A percentile compares a stretch with the other conserved stretches of the same genome.
phyloP scores from a whole-genome alignment of 2,797 vertebrate species.

The Chelon auratus region DNA sequence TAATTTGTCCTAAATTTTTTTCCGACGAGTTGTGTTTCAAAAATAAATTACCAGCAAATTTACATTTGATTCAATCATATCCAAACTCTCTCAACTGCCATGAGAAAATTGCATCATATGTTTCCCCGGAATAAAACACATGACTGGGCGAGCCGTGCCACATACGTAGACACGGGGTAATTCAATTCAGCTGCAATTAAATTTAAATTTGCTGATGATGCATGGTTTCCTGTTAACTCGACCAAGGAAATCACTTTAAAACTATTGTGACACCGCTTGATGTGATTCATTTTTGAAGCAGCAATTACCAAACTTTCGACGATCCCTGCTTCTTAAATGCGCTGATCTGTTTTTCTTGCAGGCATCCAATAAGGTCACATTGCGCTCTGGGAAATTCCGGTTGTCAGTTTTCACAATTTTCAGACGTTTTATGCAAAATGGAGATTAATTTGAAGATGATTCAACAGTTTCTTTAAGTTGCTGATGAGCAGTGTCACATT shows the following conservation, averaged over 20 bases:
- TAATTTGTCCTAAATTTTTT: conserved; percentile 15
- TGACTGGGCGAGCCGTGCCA: conserved; percentile 24
- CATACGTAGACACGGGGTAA: conserved; percentile 23
- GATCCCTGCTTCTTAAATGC: not conserved
- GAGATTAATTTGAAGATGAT: conserved; percentile 1
- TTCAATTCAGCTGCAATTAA: conserved; percentile 21
- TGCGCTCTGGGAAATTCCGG: not conserved
- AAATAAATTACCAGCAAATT: conserved; percentile 17
- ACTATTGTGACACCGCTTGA: conserved; percentile 3
- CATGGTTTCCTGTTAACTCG: not conserved
- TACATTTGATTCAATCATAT: conserved; percentile 37
- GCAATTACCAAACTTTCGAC: not conserved
- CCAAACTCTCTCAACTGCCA: conserved; percentile 27
- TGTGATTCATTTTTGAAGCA: not conserved
- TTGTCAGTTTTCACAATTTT: not conserved
- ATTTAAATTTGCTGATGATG: conserved; percentile 23
- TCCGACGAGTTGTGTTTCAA: conserved; percentile 9
- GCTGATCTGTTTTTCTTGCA: not conserved
- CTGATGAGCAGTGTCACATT: conserved; percentile 23
- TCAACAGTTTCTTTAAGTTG: not conserved
- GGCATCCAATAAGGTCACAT: not conserved
- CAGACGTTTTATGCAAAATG: too few relatives aligned
- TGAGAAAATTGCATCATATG: conserved; percentile 12
- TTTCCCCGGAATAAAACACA: conserved; percentile 33
- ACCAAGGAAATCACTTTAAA: not conserved